Percentiles rank a stretch among this genome's conserved stretches.
phyloP scores from a whole-genome alignment of 2,888 invertebrate genomes.

The Polydrusus cervinus region DNA sequence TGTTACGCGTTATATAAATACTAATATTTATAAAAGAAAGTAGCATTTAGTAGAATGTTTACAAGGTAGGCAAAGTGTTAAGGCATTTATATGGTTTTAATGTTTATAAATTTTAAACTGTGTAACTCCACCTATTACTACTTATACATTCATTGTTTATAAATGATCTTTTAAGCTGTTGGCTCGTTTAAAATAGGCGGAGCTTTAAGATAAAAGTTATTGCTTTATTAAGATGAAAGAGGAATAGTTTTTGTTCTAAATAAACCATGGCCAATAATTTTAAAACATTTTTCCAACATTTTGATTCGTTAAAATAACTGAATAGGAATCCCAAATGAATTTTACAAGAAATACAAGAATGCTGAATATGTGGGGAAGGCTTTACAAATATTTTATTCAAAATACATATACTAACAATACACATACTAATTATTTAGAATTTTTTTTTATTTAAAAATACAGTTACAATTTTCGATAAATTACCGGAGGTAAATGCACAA shows the following conservation, averaged over 20 bases:
- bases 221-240: conserved; percentile 16
- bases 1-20: conserved; percentile 31
- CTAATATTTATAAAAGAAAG: conserved; percentile 28
- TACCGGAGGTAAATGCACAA: no score
- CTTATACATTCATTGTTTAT: conserved; percentile 24
- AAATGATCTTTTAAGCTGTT: conserved; percentile 21
- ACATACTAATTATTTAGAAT: no score
- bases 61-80: conserved; percentile 26
- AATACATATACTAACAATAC: no score
- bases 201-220: conserved; percentile 11
- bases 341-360: no score
- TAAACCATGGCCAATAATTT: not conserved
- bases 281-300: no score
- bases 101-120: conserved; percentile 28
- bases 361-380: no score
- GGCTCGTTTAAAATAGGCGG: conserved; percentile 26
- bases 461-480: no score
- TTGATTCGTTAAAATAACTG: no score
- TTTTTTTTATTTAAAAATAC: no score
- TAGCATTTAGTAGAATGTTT: conserved; percentile 21
- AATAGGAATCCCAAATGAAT: no score
- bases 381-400: no score
- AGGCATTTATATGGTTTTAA: conserved; percentile 26
- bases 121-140: conserved; percentile 24
- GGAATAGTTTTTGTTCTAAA: not conserved